Conservation (phyloP, 2,888 invertebrate genomes). For the Xanthia togata region DNA sequence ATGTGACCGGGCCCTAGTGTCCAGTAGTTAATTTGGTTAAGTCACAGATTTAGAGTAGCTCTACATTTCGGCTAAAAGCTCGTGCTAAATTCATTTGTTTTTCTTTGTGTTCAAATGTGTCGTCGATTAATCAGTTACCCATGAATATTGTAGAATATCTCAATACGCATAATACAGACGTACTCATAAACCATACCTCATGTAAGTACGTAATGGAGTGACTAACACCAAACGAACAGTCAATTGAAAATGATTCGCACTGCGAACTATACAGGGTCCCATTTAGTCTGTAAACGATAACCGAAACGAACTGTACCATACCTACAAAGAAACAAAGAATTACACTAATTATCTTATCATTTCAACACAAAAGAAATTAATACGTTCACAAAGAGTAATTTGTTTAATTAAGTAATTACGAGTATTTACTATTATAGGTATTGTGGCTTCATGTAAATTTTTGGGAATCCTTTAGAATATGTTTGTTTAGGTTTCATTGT, state of each 20-base stretch:
- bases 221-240: conserved; percentile 33
- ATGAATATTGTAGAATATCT: not conserved
- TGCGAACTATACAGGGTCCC: conserved; percentile 3
- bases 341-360: conserved; percentile 49
- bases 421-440: no score
- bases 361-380: conserved; percentile 43
- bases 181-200: conserved; percentile 31
- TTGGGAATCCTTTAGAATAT: not conserved
- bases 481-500: conserved; percentile 1
- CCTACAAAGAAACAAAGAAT: conserved; percentile 58
- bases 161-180: conserved; percentile 18
- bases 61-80: not conserved
- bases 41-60: no score
- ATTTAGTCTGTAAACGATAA: conserved; percentile 20
- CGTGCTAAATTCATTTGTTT: not conserved
- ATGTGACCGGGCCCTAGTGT: not conserved
- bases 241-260: conserved; percentile 44
- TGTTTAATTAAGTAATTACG: conserved; percentile 19
- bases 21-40: no score
- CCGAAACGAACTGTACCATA: conserved; percentile 24
- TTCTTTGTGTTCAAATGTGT: conserved; percentile 25
- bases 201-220: conserved; percentile 31
- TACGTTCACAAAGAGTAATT: conserved; percentile 12
- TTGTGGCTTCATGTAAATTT: not conserved
- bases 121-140: not conserved